phyloP scores from a whole-genome alignment of 1,140 invertebrate genomes.

The Sogatella furcifera region DNA sequence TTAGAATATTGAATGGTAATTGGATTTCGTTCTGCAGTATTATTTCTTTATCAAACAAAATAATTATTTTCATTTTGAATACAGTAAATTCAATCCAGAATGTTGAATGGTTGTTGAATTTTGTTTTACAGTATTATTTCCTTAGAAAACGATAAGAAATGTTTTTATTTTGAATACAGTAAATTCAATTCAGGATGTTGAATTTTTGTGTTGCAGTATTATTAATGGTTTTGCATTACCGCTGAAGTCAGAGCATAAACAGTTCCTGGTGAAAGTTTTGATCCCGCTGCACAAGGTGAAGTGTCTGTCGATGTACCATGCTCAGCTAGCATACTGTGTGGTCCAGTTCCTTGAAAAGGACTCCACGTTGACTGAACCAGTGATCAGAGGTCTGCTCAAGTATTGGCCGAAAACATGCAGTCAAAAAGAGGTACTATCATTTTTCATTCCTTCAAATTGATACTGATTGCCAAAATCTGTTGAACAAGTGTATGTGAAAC shows the following conservation, averaged over 20 bases:
- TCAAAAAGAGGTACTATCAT: constrained; percentile 70
- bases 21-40: no score
- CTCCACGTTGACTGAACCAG: constrained; percentile 88
- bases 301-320: constrained; percentile 84
- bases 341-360: constrained; percentile 99
- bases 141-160: no score
- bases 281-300: constrained; percentile 88
- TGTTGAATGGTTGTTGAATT: no score
- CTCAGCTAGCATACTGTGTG: constrained; percentile 98
- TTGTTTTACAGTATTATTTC: no score
- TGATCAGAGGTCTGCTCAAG: constrained; percentile 91
- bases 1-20: no score
- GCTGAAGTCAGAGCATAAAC: constrained; percentile 93
- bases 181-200: no score
- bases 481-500: no score
- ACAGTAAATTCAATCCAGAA: no score
- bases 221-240: constrained; percentile 98
- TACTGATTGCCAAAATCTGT: not conserved
- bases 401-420: constrained; percentile 99
- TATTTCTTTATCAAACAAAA: no score
- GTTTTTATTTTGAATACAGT: not conserved
- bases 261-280: constrained; percentile 96
- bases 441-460: not conserved
- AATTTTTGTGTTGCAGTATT: constrained; percentile 55
- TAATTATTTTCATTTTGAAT: no score